These are phyloP conservation scores for Psittacus erithacus DNA, from an alignment of 2,113 vertebrate genomes.

Conservation along the genomic window DNA sequence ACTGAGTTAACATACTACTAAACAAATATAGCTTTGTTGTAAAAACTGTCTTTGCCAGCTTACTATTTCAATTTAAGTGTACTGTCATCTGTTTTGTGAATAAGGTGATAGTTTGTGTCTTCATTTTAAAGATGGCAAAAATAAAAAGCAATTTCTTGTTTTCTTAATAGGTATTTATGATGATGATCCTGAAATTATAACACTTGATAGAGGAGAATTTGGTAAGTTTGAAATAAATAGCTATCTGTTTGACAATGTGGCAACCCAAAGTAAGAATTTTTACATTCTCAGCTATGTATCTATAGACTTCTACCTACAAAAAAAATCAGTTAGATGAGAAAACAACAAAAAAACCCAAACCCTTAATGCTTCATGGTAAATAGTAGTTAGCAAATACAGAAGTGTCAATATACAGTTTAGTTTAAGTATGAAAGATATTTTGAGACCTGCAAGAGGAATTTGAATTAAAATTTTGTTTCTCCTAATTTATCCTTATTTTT, in stretches of 20 bases:
- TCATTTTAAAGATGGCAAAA: not conserved
- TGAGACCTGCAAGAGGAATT: not conserved
- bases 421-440: not conserved
- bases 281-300: not conserved
- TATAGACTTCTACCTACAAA: not conserved
- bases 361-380: not conserved
- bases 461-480: not conserved
- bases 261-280: not conserved
- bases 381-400: not conserved
- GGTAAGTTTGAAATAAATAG: conserved; percentile 79
- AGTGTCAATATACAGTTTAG: not conserved
- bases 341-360: not conserved
- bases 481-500: not conserved
- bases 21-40: not conserved
- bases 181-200: conserved; percentile 95
- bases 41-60: not conserved
- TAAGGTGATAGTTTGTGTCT: not conserved
- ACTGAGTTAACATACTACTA: not conserved
- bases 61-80: not conserved
- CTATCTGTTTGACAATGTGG: not conserved
- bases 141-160: not conserved
- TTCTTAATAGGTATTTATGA: conserved; percentile 92
- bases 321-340: not conserved
- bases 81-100: not conserved
- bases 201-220: conserved; percentile 94